Evolutionary conservation across 2,797 vertebrate genomes (phyloP), one percentile per base, ranked within the genome.

Genomic region (Sardinella longiceps): DNA sequence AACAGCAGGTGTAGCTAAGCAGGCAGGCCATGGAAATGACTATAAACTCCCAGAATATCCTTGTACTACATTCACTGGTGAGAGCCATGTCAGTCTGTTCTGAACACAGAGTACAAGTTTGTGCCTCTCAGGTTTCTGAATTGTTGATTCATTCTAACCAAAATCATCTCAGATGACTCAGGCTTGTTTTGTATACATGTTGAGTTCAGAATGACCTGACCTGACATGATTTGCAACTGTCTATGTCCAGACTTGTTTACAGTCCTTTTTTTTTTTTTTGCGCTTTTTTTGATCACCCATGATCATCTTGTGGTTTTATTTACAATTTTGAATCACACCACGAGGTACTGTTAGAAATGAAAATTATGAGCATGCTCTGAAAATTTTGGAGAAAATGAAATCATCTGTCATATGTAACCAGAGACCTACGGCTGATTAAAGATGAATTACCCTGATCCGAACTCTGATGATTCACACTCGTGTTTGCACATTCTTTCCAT

Each of bases 401-500:
- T 43, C 33, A 23, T 77, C 37, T 77, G 70, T 43, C 70, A 77
- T 39, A 6, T 10, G 70, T 43, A 77, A 37, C 6, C 18, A 39
- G 70, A 77, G 18, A 77, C 37, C 3, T 43, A 18, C 33, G 70
- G 33, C 37, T 77, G 70, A 39, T 15, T 77, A 20, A 23, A 39
- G 70, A 77, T 77, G 70, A 77, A 43, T 81, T 82, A 83, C 33
- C n/a, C 81, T 60, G n/a, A 45, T 83, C 25, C 25, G 80, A 83
- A 85, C 51, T 39, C n/a, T 30, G 80, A 51, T 23, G 30, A 33
- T 77, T 46, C 58, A 23, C 43, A 23, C 25, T 46, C 50, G 82
- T 81, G 60, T 86, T 70, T 87, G 84, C 85, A 82, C 63, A 84
- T 87, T 84, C 33, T 84, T 84, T 86, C 85, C 86, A 66, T 74